Evolutionary conservation across 2,888 invertebrate genomes (phyloP).

Genomic region (Mystacides longicornis): DNA sequence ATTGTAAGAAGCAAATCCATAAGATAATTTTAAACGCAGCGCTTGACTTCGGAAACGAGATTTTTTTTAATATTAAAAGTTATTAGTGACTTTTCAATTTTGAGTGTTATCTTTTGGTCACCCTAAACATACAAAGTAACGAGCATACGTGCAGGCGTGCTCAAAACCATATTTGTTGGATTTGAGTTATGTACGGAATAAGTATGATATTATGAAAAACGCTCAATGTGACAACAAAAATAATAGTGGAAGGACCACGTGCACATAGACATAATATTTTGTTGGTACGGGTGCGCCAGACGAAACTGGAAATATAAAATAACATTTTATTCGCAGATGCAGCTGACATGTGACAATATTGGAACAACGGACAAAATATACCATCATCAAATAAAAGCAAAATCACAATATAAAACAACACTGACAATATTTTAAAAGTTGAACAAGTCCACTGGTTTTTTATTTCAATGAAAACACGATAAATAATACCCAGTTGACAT

Average conservation of each 20-base stretch:
- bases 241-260: too few species aligned
- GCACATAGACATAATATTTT: background rate
- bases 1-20: too few species aligned
- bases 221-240: too few species aligned
- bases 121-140: background rate
- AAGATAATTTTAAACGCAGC: too few species aligned
- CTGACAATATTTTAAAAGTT: background rate
- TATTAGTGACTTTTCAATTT: too few species aligned
- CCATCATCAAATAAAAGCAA: background rate
- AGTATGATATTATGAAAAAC: conserved; percentile 1
- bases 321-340: background rate
- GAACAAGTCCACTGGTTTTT: background rate
- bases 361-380: background rate
- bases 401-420: background rate
- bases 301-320: background rate
- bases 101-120: too few species aligned
- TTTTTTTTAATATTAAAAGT: too few species aligned
- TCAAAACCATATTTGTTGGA: conserved; percentile 1
- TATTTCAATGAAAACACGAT: too few species aligned
- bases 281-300: background rate
- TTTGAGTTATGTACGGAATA: conserved; percentile 5
- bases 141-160: conserved; percentile 3
- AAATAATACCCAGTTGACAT: too few species aligned
- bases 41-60: too few species aligned
- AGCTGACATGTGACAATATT: background rate